Evolutionary conservation across 2,888 invertebrate genomes (phyloP).

Genomic region (Epinotia bilunana): DNA sequence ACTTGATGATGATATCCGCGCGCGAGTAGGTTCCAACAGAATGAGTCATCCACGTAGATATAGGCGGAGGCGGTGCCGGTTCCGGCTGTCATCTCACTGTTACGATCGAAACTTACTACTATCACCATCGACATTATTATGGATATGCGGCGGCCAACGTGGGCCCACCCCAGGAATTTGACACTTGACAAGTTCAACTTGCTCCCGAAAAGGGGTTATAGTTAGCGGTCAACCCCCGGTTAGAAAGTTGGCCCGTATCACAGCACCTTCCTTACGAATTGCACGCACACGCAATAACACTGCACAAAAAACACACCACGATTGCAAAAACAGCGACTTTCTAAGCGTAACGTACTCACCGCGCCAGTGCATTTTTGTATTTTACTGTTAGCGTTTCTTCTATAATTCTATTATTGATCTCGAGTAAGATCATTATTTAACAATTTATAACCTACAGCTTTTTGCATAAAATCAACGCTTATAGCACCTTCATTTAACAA

Average conservation of each 20-base stretch:
- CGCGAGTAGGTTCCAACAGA: conserved; percentile 70
- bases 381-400: conserved; percentile 98
- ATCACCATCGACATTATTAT: conserved; percentile 38
- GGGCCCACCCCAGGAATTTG: conserved; percentile 81
- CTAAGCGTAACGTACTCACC: conserved; percentile 90
- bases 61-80: conserved; percentile 74
- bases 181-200: conserved; percentile 80
- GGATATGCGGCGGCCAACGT: conserved; percentile 71
- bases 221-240: conserved; percentile 59
- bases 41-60: conserved; percentile 79
- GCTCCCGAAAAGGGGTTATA: conserved; percentile 75
- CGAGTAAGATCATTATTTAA: conserved; percentile 95
- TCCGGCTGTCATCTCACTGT: conserved; percentile 59
- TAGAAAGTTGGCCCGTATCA: conserved; percentile 52
- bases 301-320: conserved; percentile 60
- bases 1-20: conserved; percentile 76
- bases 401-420: conserved; percentile 99
- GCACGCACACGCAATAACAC: conserved; percentile 49
- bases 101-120: conserved; percentile 43
- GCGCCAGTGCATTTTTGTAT: conserved; percentile 97
- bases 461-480: conserved; percentile 83
- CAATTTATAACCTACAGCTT: conserved; percentile 83
- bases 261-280: conserved; percentile 48
- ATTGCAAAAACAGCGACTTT: conserved; percentile 78
- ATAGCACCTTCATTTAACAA: conserved; percentile 84